phyloP scores from a whole-genome alignment of 2,797 vertebrate species.

The Anguilla anguilla region DNA sequence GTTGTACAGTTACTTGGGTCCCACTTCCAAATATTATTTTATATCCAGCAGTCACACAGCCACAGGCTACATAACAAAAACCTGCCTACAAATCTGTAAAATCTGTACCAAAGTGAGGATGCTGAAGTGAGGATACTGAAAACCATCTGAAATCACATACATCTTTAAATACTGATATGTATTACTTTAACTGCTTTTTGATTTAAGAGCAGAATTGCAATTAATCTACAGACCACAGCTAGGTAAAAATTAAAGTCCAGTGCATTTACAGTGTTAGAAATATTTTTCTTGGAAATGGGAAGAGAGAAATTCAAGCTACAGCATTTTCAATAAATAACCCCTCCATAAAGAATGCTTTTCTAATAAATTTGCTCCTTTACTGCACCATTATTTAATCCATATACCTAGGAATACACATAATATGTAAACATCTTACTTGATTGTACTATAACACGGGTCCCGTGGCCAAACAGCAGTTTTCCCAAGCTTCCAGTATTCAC shows the following conservation, averaged over 20 bases:
- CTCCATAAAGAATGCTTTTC: not conserved
- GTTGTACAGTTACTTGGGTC: constrained; percentile 14
- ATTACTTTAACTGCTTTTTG: too few relatives aligned
- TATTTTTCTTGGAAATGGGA: not conserved
- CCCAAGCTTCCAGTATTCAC: constrained; percentile 13
- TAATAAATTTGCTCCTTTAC: not conserved
- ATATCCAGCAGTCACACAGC: constrained; percentile 21
- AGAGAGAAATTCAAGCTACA: not conserved
- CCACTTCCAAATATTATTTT: constrained; percentile 18
- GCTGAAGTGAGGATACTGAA: not conserved
- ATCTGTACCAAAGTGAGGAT: not conserved
- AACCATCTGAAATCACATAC: not conserved
- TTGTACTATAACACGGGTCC: constrained; percentile 19
- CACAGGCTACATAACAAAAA: not conserved
- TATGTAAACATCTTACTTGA: constrained; percentile 12
- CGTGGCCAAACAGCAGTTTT: constrained; percentile 26
- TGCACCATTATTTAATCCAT: not conserved
- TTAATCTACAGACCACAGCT: too few relatives aligned
- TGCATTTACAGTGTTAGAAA: not conserved
- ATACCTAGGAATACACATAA: not conserved
- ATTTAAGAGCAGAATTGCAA: too few relatives aligned
- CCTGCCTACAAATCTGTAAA: not conserved
- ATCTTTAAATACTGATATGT: too few relatives aligned
- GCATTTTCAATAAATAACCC: not conserved
- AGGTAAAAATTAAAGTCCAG: not conserved